phyloP scores from a whole-genome alignment of 2,888 invertebrate genomes.

The Entomobrya multifasciata region DNA sequence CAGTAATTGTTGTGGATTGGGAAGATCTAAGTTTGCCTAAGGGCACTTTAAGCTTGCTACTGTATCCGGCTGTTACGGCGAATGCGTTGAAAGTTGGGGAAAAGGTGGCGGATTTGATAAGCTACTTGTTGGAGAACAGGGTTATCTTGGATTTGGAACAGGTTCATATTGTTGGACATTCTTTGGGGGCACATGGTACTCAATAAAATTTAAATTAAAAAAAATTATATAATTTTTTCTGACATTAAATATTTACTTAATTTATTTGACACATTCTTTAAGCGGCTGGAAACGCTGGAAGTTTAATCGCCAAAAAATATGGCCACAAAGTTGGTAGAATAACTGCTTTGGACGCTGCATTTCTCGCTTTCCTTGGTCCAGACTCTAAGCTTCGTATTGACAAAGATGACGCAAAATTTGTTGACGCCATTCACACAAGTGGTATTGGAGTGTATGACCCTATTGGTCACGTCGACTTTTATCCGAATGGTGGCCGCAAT shows the following conservation, averaged over 20 bases:
- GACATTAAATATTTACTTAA: too few species aligned
- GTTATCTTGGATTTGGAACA: conserved; percentile 57
- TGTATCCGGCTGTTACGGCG: conserved; percentile 59
- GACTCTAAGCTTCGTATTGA: conserved; percentile 56
- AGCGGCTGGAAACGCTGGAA: conserved; percentile 74
- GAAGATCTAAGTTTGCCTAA: conserved; percentile 51
- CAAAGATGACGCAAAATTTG: conserved; percentile 71
- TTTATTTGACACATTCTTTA: too few species aligned
- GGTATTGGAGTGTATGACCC: conserved; percentile 66
- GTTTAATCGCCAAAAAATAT: conserved; percentile 40
- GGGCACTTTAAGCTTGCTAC: neutral
- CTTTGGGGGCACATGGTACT: conserved; percentile 55
- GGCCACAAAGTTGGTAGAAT: conserved; percentile 73
- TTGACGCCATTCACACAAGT: conserved; percentile 74
- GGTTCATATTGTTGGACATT: conserved; percentile 69
- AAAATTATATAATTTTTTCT: too few species aligned
- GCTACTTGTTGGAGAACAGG: conserved; percentile 51
- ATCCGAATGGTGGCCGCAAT: conserved; percentile 68
- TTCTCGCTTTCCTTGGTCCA: conserved; percentile 59
- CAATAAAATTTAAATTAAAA: neutral
- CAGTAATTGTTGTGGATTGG: conserved; percentile 69
- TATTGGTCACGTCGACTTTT: conserved; percentile 72
- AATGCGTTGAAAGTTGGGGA: conserved; percentile 64
- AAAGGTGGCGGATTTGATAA: conserved; percentile 57
- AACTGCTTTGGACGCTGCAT: conserved; percentile 68